Evolutionary conservation across 2,113 vertebrate genomes (phyloP), one percentile per base, ranked within the genome.

Genomic region (Hemibagrus wyckioides): DNA sequence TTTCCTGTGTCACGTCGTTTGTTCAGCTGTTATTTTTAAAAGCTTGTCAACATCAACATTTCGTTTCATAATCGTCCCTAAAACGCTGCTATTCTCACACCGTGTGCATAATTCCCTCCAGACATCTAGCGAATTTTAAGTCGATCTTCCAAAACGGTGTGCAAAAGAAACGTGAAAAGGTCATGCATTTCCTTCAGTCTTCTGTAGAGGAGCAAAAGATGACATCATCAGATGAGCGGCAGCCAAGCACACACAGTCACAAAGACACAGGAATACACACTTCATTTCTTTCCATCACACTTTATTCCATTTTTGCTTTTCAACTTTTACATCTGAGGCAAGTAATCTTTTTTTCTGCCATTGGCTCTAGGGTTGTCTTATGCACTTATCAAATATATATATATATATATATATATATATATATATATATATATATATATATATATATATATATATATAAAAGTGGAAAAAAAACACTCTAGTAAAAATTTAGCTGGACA

Each of bases 1-100:
- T 90, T 90, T 90, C 87, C 87, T 88, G 84, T 86, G 84, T 90
- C 89, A 90, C 82, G 50, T 88, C 52, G 82, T 85, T 83, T 77
- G 67, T 82, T 88, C 82, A 85, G 76, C 77, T 88, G 76, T 52
- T 81, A 44, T 33, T 39, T 56, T 81, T 44, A 59, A 83, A 83
- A 48, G 48, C 23, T 36, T 30, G 30, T 73, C 83, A 30, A 57
- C 50, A 36, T 84, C 81, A 36, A 69, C 63, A 25, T 13, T 52
- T 67, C n/a, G 36, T 84, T 84, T 54, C 33, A 41, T 25, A 81
- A 41, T 3, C 23, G 13, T 81, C 79, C 52, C 33, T 25, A 39
- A n/a, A 59, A 59, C 17, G 6, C 5, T 14, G 56, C 33, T 54
- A 17, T 28, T 81, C 33, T 41, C 54, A 41, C 54, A 41, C 11